Evolutionary conservation across 2,797 vertebrate genomes (phyloP), one percentile per base, ranked within the genome.

Genomic region (Rhincodon typus): DNA sequence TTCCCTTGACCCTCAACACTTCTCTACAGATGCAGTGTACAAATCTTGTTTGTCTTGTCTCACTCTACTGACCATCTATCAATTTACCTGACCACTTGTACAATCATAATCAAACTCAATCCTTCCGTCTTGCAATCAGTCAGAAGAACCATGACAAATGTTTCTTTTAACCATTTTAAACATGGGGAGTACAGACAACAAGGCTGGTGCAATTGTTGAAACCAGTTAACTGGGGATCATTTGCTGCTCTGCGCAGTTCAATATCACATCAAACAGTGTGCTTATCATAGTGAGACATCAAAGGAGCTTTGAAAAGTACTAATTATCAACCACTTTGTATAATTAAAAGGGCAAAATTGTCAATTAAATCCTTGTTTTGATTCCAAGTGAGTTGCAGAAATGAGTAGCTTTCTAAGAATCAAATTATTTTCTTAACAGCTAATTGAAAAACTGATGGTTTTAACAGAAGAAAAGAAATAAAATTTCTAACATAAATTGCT

Each of bases 381-480:
- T 93, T 93, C 90, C 21, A 84, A 84, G 53, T 90, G 90, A 93
- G 25, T 69, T 42, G n/a, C 57, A 90, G n/a, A 93, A 93, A 93
- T 93, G 66, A 66, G 66, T 69, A 25, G 62, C 66, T 42, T 69
- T 93, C 34, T 42, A 25, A 69, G 62, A 93, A 69, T 69, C 90
- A 93, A 69, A 25, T 69, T 42, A 38, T 21, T 42, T 38, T 42
- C 21, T 23, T 42, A 67, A 69, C 23, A 5, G 66, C 46, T 93
- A 93, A 69, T 93, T 93, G 66, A 93, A 93, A 93, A 93, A 69
- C 90, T 42, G 90, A 69, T 93, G n/a, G 90, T 93, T 93, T 88
- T 25, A 34, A 77, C 25, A 74, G 10, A 34, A 25, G 53, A 38
- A 91, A 93, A 21, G 46, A 3, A 42, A 69, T 42, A 15, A 42